phyloP scores from a whole-genome alignment of 2,797 vertebrate species.

The Bufotes viridis region DNA sequence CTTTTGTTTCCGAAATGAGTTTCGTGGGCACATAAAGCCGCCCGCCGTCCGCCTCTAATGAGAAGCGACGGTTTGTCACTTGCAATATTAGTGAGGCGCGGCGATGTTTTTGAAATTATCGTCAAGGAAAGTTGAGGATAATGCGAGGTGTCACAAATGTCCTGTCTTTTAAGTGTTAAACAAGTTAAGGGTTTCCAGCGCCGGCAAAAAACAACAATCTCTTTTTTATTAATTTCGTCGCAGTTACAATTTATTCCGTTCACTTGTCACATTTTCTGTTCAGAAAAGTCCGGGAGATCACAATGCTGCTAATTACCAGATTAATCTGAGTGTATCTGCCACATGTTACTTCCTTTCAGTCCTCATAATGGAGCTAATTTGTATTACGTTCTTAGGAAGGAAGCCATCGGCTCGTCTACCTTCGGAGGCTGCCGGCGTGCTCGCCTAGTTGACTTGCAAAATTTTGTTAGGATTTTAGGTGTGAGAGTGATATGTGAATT shows the following conservation, averaged over 20 bases:
- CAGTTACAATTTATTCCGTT: neutral
- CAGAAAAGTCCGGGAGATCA: slow-evolving; percentile 7
- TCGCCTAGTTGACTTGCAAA: no score
- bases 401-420: neutral
- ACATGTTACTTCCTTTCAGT: slow-evolving; percentile 16
- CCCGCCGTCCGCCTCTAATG: slow-evolving; percentile 44
- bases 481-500: no score
- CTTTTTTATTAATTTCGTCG: slow-evolving; percentile 12
- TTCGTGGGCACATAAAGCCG: neutral
- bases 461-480: no score
- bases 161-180: slow-evolving; percentile 58
- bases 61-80: slow-evolving; percentile 60
- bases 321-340: neutral
- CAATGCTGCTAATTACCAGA: slow-evolving; percentile 28
- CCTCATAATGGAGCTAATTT: slow-evolving; percentile 36
- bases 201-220: slow-evolving; percentile 31
- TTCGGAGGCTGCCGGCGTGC: neutral
- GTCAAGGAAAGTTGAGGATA: slow-evolving; percentile 60
- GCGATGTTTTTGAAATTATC: slow-evolving; percentile 35
- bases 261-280: slow-evolving; percentile 13
- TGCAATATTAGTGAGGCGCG: slow-evolving; percentile 49
- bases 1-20: slow-evolving; percentile 41
- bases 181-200: slow-evolving; percentile 55
- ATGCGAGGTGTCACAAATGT: slow-evolving; percentile 48
- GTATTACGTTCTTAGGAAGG: neutral